Evolutionary conservation across 2,797 vertebrate species (phyloP).

Genomic region (Aselliscus stoliczkanus): DNA sequence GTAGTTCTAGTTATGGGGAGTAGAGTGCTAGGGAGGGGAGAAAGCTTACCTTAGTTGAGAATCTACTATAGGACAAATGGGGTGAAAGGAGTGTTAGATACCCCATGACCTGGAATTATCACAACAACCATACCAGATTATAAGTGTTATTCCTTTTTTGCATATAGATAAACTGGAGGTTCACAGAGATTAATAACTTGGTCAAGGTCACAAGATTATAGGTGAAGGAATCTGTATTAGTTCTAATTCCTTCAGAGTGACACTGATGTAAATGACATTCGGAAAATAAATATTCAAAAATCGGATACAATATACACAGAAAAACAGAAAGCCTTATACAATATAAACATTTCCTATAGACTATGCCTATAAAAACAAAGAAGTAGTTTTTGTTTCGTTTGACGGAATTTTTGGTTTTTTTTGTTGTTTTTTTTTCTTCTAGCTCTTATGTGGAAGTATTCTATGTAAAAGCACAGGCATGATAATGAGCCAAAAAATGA

Average conservation of each 20-base stretch:
- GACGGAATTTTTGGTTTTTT: too few relatives aligned
- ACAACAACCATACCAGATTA: not conserved
- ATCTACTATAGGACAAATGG: not conserved
- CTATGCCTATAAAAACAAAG: not conserved
- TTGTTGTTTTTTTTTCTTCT: not conserved
- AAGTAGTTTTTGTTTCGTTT: not conserved
- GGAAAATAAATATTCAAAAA: not conserved
- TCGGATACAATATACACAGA: not conserved
- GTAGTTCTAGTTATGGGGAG: not conserved
- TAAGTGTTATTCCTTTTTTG: not conserved
- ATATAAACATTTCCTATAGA: not conserved
- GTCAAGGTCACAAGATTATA: not conserved
- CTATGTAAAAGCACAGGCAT: not conserved
- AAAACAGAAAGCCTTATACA: not conserved
- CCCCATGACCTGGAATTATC: not conserved
- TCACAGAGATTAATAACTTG: not conserved
- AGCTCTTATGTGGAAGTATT: not conserved
- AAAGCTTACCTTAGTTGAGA: not conserved
- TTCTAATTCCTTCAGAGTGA: not conserved
- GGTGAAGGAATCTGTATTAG: not conserved
- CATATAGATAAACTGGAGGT: not conserved
- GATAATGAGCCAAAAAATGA: not conserved
- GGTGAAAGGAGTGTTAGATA: fast-evolving
- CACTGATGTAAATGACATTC: not conserved
- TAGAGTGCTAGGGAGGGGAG: not conserved